These are phyloP conservation scores for Boloria euphrosyne DNA, from an alignment of 2,888 invertebrate species.

Conservation along the genomic window DNA sequence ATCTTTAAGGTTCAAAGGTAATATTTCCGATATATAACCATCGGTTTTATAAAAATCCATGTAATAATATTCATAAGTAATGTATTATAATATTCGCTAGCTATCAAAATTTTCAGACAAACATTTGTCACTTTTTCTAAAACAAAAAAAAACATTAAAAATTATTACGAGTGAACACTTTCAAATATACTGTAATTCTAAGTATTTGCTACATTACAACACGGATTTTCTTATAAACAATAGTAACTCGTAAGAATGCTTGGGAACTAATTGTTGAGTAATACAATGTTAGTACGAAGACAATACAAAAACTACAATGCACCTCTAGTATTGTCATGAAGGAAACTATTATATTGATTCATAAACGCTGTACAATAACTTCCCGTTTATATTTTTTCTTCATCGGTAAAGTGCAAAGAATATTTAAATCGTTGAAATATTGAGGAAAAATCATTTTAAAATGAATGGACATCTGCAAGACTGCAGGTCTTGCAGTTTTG, in stretches of 20 bases:
- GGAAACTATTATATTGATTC: conserved; percentile 16
- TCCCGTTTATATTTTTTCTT: conserved; percentile 11
- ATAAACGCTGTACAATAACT: conserved; percentile 3
- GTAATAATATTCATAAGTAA: no score
- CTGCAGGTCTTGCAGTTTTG: no score
- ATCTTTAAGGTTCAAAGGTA: no score
- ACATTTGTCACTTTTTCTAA: no score
- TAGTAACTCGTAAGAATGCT: conserved; percentile 8
- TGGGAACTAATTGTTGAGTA: conserved; percentile 17
- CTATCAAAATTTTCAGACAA: no score
- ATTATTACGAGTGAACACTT: not conserved
- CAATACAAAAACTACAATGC: conserved; percentile 10
- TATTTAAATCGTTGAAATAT: not conserved
- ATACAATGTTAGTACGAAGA: conserved; percentile 10
- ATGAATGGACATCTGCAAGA: no score
- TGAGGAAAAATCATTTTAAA: not conserved
- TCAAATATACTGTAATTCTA: not conserved
- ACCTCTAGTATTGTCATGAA: conserved; percentile 8
- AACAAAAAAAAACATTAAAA: no score
- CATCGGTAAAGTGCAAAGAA: conserved; percentile 1
- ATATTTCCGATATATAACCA: no score
- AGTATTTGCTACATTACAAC: conserved; percentile 7
- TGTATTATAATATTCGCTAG: no score
- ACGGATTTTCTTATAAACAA: conserved; percentile 8
- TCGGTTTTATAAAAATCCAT: no score